Percentiles rank a stretch among this genome's conserved stretches.
phyloP scores from a whole-genome alignment of 2,113 vertebrate genomes.

The Bos javanicus region DNA sequence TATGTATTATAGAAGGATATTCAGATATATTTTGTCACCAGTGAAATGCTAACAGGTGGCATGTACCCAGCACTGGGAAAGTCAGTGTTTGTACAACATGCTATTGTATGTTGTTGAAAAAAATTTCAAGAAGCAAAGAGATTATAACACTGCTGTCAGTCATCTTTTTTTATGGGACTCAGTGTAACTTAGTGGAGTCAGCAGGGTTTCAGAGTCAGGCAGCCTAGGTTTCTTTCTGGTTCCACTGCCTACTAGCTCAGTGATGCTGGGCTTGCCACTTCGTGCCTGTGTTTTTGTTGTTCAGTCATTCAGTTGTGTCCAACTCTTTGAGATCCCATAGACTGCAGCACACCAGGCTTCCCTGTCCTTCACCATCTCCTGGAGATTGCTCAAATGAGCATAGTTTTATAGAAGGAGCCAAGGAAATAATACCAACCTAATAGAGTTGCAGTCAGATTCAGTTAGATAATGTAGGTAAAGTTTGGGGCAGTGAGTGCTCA shows the following conservation, averaged over 20 bases:
- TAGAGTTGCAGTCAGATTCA: background rate
- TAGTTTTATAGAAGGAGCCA: background rate
- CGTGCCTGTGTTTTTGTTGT: background rate
- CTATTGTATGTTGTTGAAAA: background rate
- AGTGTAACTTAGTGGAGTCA: background rate
- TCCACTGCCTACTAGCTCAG: background rate
- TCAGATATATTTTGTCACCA: slow-evolving; percentile 10
- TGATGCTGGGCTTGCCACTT: background rate
- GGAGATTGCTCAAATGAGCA: background rate
- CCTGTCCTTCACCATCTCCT: background rate
- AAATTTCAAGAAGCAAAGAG: background rate
- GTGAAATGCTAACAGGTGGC: background rate
- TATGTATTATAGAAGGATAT: background rate
- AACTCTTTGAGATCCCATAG: background rate
- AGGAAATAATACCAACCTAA: background rate
- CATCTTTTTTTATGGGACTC: background rate
- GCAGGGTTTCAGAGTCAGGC: background rate
- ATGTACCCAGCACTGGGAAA: background rate
- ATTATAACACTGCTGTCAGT: background rate
- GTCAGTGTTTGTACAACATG: background rate
- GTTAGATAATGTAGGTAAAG: background rate
- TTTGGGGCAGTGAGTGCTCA: background rate
- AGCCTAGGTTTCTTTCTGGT: background rate
- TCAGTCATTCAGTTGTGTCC: background rate
- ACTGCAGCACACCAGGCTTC: background rate